Conservation (phyloP, 2,888 invertebrate species). For the Torymus texanus region DNA sequence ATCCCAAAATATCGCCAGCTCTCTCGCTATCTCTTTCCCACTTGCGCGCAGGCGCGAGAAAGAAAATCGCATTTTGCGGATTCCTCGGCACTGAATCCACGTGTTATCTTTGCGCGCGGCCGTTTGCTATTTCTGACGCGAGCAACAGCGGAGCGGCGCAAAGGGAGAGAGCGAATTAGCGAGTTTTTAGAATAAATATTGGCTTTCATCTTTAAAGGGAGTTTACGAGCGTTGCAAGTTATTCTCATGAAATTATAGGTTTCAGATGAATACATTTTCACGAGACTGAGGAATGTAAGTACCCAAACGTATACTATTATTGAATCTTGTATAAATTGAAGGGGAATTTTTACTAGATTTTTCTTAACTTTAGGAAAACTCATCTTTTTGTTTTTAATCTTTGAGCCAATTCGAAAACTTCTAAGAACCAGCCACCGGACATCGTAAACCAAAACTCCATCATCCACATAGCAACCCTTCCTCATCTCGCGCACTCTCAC, state of each 20-base stretch:
- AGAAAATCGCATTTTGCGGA: conserved; percentile 18
- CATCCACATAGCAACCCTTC: conserved; percentile 1
- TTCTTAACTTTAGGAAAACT: no score
- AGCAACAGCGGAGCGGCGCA: background rate
- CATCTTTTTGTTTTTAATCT: no score
- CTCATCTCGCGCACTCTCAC: background rate
- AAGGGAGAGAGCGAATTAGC: conserved; percentile 9
- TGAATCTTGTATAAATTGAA: no score
- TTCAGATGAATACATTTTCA: no score
- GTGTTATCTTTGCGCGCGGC: conserved; percentile 41
- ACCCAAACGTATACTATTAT: no score
- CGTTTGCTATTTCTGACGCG: conserved; percentile 17
- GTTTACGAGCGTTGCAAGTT: background rate
- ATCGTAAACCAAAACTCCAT: conserved; percentile 30
- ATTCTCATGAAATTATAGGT: no score
- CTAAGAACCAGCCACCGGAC: background rate
- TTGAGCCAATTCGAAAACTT: no score
- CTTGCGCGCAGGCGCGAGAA: background rate
- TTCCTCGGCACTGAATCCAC: conserved; percentile 7
- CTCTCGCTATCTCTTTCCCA: no score
- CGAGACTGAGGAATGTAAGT: no score
- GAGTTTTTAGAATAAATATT: conserved; percentile 28
- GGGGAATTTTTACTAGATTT: no score
- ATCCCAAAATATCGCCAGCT: conserved; percentile 38
- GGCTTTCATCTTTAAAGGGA: background rate